phyloP scores from a whole-genome alignment of 2,113 vertebrate species.

The Eulacestoma nigropectus region DNA sequence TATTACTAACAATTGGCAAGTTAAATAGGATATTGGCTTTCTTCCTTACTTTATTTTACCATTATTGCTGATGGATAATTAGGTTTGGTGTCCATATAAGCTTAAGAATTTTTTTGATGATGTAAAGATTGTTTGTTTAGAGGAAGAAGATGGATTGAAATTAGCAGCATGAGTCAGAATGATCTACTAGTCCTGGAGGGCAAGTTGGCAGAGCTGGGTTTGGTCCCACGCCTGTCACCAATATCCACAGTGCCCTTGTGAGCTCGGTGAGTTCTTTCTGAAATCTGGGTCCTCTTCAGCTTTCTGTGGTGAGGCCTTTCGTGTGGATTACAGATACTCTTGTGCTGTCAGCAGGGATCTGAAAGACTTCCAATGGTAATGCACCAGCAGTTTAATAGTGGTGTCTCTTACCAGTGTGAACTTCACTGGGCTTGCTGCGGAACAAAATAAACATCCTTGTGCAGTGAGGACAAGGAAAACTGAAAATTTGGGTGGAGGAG shows the following conservation, averaged over 20 bases:
- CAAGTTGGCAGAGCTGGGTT: background rate
- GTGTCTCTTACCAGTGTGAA: background rate
- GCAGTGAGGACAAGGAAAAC: background rate
- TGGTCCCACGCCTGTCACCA: background rate
- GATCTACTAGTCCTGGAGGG: background rate
- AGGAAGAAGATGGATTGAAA: background rate
- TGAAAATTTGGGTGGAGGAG: background rate
- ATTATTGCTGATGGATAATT: background rate
- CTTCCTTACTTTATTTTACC: background rate
- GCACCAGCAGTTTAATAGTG: background rate
- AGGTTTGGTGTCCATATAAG: background rate
- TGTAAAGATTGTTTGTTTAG: background rate
- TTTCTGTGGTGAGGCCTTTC: background rate
- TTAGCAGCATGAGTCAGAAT: background rate
- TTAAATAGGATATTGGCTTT: background rate
- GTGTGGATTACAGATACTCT: fast-evolving
- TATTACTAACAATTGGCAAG: background rate
- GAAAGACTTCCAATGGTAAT: background rate
- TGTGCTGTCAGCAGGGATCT: background rate
- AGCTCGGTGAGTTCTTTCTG: background rate
- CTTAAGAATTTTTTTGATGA: background rate
- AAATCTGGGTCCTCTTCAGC: background rate
- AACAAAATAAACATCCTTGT: background rate
- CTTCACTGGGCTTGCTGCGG: background rate
- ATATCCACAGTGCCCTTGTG: background rate